phyloP scores from a whole-genome alignment of 2,113 vertebrate genomes.

The Thinocorus orbignyianus region DNA sequence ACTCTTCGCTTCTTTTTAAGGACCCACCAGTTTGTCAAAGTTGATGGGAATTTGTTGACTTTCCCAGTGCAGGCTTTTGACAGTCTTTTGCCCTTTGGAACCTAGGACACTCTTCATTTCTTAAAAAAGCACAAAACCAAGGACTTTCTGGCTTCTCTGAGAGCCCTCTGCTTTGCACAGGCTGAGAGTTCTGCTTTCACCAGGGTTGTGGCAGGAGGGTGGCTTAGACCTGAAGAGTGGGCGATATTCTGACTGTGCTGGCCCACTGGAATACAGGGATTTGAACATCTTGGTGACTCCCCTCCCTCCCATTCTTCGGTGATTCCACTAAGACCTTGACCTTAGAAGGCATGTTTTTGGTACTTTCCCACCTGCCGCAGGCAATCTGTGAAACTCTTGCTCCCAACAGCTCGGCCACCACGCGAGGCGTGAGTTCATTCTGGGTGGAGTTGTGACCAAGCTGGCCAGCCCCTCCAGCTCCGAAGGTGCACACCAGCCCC shows the following conservation, averaged over 20 bases:
- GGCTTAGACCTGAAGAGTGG: neutral
- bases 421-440: conserved; percentile 61
- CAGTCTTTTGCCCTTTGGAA: neutral
- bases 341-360: neutral
- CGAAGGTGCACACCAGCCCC: conserved; percentile 79
- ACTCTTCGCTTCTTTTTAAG: neutral
- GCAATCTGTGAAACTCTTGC: conserved; percentile 66
- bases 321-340: neutral
- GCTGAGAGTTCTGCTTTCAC: neutral
- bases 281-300: neutral
- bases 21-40: neutral
- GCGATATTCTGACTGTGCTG: neutral
- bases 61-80: neutral
- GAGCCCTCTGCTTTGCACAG: neutral
- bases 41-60: neutral
- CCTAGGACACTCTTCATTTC: neutral
- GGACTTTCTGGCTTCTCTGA: neutral
- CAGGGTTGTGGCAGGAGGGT: neutral
- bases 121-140: neutral
- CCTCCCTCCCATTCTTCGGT: neutral
- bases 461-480: conserved; percentile 77
- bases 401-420: conserved; percentile 69
- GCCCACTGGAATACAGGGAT: neutral
- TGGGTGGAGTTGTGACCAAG: conserved; percentile 74
- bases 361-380: conserved; percentile 74